Base-by-base conservation (phyloP, 2,888 invertebrate genomes). In the Troides helena region DNA sequence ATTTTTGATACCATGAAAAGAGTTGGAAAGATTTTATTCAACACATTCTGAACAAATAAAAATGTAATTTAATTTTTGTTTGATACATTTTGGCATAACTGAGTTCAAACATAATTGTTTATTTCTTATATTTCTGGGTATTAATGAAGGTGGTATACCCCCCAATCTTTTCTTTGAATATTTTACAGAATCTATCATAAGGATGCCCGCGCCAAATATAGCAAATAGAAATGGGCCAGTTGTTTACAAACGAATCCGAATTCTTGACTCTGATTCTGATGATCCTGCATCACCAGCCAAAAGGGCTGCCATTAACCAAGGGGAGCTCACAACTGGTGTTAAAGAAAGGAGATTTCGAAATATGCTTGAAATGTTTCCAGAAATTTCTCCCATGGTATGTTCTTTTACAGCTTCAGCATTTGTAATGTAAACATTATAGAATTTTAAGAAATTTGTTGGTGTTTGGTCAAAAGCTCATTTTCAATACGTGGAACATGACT, bases 291-390 rank as follows among this genome's bases (percentile, higher is more conserved):
- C 88, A 18, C 89, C 92, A 1, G 82, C 84, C 0, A 87, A 88
- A 76, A 85, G 85, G 65, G 77, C 80, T 4, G 56, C 43, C 2
- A 17, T n/a, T 18, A 78, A 75, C 6, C 67, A 74, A 18, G 65
- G 74, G 1, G 87, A 90, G 74, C 81, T 93, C 8, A 89, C 93
- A 4, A 84, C 87, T 0, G 83, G 88, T 60, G 88, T 94, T n/a
- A 93, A 93, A 74, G 94, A 94, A 77, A 89, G 93, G 67, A 89
- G 94, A 72, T 93, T 95, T 80, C 92, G 93, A 80, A 95, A 95
- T 82, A 93, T 95, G 86, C 85, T 93, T 73, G 93, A 94, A 80
- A 94, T 94, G 86, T 95, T 94, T 78, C 95, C 95, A 7, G 91
- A 93, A 69, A 86, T 94, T 75, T 93, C 94, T 73, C 92, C 93